Conservation (phyloP, 30 jellyfish, hydroid and myxozoan species). For the Pseudorhiza aurosa region DNA sequence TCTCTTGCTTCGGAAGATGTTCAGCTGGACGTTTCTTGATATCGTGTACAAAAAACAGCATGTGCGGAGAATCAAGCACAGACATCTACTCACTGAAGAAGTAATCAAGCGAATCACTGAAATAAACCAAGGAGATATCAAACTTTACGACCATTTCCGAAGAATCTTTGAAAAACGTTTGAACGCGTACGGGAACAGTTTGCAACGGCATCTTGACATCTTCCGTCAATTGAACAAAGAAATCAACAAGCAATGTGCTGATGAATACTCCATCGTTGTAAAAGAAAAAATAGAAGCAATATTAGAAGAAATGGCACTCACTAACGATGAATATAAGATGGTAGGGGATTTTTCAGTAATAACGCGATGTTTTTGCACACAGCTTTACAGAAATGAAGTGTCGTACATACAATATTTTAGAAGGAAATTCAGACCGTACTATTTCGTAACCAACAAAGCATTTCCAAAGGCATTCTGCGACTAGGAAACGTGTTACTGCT, state of each 20-base stretch:
- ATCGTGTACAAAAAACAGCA: conserved; percentile 59
- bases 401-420: conserved; percentile 53
- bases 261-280: background rate
- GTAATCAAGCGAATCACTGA: conserved; percentile 26
- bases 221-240: conserved; percentile 41
- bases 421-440: conserved; percentile 57
- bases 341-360: conserved; percentile 21
- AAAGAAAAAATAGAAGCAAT: background rate
- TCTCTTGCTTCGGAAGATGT: conserved; percentile 39
- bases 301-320: conserved; percentile 17
- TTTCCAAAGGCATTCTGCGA: background rate
- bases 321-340: background rate
- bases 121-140: conserved; percentile 56
- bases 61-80: conserved; percentile 42
- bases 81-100: conserved; percentile 39
- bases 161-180: conserved; percentile 20
- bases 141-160: conserved; percentile 60
- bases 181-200: conserved; percentile 26
- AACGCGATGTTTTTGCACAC: conserved; percentile 70
- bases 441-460: conserved; percentile 19
- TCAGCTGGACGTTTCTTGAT: conserved; percentile 76
- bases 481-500: no score
- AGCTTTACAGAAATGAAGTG: conserved; percentile 58
- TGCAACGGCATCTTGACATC: conserved; percentile 57
- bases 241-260: conserved; percentile 25